Evolutionary conservation across 2,113 vertebrate genomes (phyloP).

Genomic region (Hydropotes inermis): DNA sequence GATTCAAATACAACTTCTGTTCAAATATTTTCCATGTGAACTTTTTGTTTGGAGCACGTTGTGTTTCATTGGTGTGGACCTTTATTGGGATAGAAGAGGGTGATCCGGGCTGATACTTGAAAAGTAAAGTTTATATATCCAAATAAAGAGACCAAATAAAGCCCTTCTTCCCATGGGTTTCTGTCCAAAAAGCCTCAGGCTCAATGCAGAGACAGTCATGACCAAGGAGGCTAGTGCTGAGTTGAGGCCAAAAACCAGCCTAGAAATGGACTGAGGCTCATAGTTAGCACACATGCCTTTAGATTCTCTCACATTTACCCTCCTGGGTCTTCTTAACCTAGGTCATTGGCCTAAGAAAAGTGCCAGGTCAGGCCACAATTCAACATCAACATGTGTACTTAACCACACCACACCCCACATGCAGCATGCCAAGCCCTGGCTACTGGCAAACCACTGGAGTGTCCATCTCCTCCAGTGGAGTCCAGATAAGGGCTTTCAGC

Average conservation of each 20-base stretch:
- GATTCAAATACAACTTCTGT: slow-evolving; percentile 46
- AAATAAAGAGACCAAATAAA: slow-evolving; percentile 40
- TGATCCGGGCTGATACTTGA: slow-evolving; percentile 17
- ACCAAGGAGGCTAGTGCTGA: neutral
- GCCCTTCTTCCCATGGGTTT: slow-evolving; percentile 7
- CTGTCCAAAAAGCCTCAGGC: neutral
- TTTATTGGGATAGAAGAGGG: neutral
- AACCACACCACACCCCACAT: neutral
- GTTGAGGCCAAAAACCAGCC: neutral
- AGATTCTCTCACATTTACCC: neutral
- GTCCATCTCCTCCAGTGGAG: neutral
- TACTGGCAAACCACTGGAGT: neutral
- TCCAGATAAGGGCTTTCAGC: neutral
- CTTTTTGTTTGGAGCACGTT: slow-evolving; percentile 58
- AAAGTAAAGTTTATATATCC: slow-evolving; percentile 58
- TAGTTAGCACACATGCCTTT: neutral
- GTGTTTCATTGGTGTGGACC: neutral
- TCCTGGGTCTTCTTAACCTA: slow-evolving; percentile 17
- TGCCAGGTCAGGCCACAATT: neutral
- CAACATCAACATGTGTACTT: neutral
- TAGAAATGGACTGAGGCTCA: neutral
- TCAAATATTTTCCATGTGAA: slow-evolving; percentile 70
- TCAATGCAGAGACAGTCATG: neutral
- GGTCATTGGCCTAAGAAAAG: neutral
- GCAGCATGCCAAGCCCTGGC: neutral